These are phyloP conservation scores for Eueremaeus valkanovi DNA, from an alignment of 2,888 invertebrate genomes.

Conservation along the genomic window DNA sequence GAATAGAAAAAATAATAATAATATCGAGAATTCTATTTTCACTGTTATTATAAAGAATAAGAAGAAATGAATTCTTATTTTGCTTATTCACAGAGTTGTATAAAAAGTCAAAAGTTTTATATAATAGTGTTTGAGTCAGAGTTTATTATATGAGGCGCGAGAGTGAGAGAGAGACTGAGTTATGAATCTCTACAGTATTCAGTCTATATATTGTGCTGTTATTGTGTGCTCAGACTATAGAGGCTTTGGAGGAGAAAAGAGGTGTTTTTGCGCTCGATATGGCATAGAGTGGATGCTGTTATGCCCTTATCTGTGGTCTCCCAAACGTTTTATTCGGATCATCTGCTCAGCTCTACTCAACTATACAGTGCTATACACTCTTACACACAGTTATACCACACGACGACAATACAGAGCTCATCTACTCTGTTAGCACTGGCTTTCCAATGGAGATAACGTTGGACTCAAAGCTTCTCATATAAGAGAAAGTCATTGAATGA, in stretches of 20 bases:
- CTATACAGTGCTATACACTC: not conserved
- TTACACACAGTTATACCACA: too few relatives aligned
- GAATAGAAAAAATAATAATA: constrained; percentile 13
- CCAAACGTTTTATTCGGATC: constrained; percentile 26
- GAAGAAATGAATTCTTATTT: constrained; percentile 1
- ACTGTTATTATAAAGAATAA: not conserved
- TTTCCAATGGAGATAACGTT: constrained; percentile 27
- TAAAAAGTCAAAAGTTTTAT: not conserved
- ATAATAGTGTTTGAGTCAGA: not conserved
- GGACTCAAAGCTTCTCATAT: not conserved
- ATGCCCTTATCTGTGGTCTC: constrained; percentile 33
- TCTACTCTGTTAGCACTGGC: constrained; percentile 4
- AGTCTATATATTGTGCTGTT: not conserved
- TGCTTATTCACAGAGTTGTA: not conserved
- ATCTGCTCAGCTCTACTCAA: constrained; percentile 26
- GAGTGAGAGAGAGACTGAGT: constrained; percentile 27
- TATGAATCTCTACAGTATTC: constrained; percentile 27
- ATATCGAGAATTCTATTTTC: not conserved
- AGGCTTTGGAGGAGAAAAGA: constrained; percentile 25
- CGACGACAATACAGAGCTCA: not conserved
- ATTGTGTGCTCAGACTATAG: constrained; percentile 15
- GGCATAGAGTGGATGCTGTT: constrained; percentile 21
- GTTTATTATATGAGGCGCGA: constrained; percentile 16
- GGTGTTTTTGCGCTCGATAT: constrained; percentile 32
- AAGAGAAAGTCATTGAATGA: constrained; percentile 31